A percentile compares a stretch with the other conserved stretches of the same genome.
Conservation (phyloP, 1,140 invertebrate genomes). For the Orchestia grillus region DNA sequence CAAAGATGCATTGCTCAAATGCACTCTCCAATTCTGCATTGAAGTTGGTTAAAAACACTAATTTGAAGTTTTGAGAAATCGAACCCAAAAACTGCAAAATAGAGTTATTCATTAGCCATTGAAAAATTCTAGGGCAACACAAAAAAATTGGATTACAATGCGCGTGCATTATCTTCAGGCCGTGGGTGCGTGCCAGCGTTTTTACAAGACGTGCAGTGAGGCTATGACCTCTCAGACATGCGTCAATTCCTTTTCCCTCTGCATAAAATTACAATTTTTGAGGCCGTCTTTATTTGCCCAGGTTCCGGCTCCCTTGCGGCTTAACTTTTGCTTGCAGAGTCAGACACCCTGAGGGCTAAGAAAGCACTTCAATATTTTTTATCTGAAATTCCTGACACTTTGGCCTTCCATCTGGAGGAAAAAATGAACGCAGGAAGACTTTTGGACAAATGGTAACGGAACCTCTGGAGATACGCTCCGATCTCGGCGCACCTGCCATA, state of each 20-base stretch:
- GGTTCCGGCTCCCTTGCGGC: not conserved
- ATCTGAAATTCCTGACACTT: not conserved
- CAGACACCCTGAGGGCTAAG: conserved; percentile 4
- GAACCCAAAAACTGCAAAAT: no score
- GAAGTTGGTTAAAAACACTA: no score
- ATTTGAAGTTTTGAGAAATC: no score
- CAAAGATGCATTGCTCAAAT: no score
- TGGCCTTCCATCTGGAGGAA: not conserved
- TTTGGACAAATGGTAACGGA: not conserved
- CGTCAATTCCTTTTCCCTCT: not conserved
- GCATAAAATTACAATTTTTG: not conserved
- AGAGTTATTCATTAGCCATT: no score
- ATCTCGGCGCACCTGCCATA: not conserved
- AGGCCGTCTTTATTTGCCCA: not conserved
- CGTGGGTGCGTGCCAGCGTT: not conserved
- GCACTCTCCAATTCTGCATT: no score
- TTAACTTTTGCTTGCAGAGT: not conserved
- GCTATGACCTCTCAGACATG: no score
- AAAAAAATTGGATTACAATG: not conserved
- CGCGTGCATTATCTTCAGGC: not conserved
- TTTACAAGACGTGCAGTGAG: not conserved
- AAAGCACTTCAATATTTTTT: not conserved
- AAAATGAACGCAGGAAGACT: not conserved
- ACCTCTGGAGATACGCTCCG: not conserved
- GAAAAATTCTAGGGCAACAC: not conserved